These are phyloP conservation scores for Buphagus erythrorhynchus DNA, from an alignment of 2,797 vertebrate genomes.

Conservation along the genomic window DNA sequence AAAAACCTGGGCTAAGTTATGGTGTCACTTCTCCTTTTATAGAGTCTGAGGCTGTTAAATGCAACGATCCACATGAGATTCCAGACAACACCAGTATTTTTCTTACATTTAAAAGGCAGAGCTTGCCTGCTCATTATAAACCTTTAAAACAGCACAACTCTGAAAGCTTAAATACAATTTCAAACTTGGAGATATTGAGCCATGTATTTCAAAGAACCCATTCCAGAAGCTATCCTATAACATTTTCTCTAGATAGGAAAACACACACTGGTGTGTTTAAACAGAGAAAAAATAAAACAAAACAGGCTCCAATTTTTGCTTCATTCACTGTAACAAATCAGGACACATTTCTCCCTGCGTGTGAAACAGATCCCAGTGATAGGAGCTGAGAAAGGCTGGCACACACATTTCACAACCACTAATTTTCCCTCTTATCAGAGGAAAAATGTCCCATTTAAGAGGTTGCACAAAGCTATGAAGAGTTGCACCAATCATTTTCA, in stretches of 20 bases:
- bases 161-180: not conserved
- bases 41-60: slow-evolving; percentile 1
- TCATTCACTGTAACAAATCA: not conserved
- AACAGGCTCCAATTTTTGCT: not conserved
- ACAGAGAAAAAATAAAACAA: not conserved
- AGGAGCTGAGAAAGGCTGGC: not conserved
- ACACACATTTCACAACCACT: not conserved
- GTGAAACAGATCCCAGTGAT: not conserved
- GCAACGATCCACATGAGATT: not conserved
- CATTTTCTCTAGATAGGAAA: not conserved
- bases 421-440: not conserved
- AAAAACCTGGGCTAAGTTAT: slow-evolving; percentile 2
- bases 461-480: not conserved
- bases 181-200: not conserved
- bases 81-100: not conserved
- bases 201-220: not conserved
- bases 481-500: not conserved
- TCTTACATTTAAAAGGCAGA: not conserved
- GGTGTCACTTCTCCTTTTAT: not conserved
- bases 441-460: not conserved
- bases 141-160: not conserved
- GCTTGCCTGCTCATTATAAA: not conserved
- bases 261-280: fast-evolving
- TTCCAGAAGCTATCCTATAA: not conserved
- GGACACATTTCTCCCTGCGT: not conserved